Evolutionary conservation across 2,113 vertebrate species (phyloP), one percentile per base, ranked within the genome.

Genomic region (Ceyx cyanopectus): DNA sequence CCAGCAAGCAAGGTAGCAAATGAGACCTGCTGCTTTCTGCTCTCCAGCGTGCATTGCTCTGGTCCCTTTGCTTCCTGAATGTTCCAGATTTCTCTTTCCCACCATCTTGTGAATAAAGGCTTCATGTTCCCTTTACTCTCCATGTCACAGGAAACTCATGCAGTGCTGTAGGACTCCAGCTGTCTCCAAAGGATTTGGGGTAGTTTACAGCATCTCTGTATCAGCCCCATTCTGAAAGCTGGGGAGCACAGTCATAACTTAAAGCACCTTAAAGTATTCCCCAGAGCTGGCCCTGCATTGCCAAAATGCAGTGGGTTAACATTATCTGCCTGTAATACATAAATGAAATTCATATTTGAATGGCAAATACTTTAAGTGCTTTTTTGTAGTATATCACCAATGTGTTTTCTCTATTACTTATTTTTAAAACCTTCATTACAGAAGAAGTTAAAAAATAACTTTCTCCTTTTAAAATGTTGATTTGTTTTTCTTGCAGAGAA

Each of bases 401-500:
- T 81, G 80, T 81, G 86, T 96, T 95, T 97, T 97, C 81, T 96
- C 91, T 95, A 97, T 95, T 95, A 95, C 93, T 95, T 94, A 95
- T 96, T 96, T 96, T 95, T 96, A 96, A 90, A 96, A 85, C 91
- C 85, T 93, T 96, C 94, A 96, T 97, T 96, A 96, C 51, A 95
- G 88, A 91, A 96, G 73, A 84, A 82, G 96, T 95, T 97, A 96
- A 96, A 97, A 92, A 97, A 95, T 96, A 96, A 95, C 94, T 94
- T 97, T 67, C 65, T 79, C 83, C 89, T 96, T 97, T 97, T 93
- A 94, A 97, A 97, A 90, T 90, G 94, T 94, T 96, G 96, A 97
- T 97, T 97, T 97, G 93, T 96, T 97, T 97, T 97, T 96, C 89
- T 81, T 50, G 81, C 69, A 90, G 93, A 66, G 58, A 96, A 81